Conservation (phyloP, 1,140 invertebrate genomes). For the Hyles vespertilio region DNA sequence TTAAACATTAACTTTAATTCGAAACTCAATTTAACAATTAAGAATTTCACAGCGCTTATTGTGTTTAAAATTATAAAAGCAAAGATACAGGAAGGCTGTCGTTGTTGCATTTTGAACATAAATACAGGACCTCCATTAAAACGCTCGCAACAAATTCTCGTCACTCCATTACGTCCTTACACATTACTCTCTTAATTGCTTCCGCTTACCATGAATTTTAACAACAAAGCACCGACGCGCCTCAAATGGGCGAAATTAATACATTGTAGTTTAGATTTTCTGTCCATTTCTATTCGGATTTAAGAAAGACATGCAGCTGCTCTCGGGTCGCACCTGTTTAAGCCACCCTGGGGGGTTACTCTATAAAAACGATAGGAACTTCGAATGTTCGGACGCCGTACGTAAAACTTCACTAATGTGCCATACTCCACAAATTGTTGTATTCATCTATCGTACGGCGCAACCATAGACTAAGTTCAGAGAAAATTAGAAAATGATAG, state of each 20-base stretch:
- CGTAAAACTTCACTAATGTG: no score
- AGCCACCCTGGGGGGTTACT: no score
- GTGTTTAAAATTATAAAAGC: conserved; percentile 24
- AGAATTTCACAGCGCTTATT: background rate
- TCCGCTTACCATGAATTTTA: conserved; percentile 66
- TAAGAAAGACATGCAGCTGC: no score
- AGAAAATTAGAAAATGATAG: no score
- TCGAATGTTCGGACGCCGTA: no score
- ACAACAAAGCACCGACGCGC: conserved; percentile 53
- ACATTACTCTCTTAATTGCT: conserved; percentile 66
- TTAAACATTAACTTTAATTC: background rate
- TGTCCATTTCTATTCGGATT: no score
- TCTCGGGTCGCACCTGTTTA: no score
- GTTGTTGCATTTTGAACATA: conserved; percentile 48
- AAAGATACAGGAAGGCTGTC: conserved; percentile 19
- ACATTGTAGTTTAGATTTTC: conserved; percentile 56
- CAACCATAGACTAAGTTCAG: no score
- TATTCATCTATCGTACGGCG: no score
- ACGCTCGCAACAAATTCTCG: conserved; percentile 59
- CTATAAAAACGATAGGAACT: no score
- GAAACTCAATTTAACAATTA: background rate
- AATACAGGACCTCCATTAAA: conserved; percentile 56
- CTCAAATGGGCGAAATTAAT: conserved; percentile 53
- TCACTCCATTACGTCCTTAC: conserved; percentile 67
- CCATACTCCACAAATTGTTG: no score